These are phyloP conservation scores for Mormyrus iriodes DNA, from an alignment of 2,113 vertebrate species.

Conservation along the genomic window DNA sequence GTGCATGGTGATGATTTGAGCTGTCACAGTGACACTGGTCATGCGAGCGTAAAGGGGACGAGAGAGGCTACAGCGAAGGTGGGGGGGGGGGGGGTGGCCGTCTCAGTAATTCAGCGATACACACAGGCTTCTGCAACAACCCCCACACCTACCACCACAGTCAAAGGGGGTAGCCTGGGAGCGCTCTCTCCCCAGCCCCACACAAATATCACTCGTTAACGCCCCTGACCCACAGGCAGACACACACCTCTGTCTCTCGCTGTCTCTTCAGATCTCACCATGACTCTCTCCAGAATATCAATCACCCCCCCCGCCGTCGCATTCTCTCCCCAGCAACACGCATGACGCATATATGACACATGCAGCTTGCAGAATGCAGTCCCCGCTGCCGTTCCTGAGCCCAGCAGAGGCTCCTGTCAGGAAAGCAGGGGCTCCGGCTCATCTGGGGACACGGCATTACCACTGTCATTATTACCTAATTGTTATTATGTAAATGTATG, in stretches of 20 bases:
- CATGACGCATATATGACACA: slow-evolving; percentile 5
- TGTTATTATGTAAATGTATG: not conserved
- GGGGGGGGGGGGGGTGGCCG: not conserved
- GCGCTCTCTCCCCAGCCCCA: not conserved
- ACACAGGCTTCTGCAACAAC: not conserved
- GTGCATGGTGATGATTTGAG: not conserved
- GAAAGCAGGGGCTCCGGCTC: not conserved
- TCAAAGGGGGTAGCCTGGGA: not conserved
- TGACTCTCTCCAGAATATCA: not conserved
- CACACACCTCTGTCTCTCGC: not conserved
- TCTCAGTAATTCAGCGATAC: not conserved
- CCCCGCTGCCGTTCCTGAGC: not conserved
- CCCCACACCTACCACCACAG: not conserved
- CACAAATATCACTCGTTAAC: not conserved
- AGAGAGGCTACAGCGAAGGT: not conserved
- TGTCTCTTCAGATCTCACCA: not conserved
- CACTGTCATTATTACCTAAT: not conserved
- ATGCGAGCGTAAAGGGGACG: not conserved
- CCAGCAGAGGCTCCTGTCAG: not conserved
- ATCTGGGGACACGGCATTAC: not conserved
- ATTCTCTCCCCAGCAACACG: slow-evolving; percentile 7
- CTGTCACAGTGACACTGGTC: not conserved
- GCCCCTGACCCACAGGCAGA: not conserved
- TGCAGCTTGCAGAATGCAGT: not conserved
- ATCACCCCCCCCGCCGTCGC: not conserved